These are phyloP conservation scores for Charaxes varanes DNA, from an alignment of 1,140 invertebrate species.

Conservation along the genomic window DNA sequence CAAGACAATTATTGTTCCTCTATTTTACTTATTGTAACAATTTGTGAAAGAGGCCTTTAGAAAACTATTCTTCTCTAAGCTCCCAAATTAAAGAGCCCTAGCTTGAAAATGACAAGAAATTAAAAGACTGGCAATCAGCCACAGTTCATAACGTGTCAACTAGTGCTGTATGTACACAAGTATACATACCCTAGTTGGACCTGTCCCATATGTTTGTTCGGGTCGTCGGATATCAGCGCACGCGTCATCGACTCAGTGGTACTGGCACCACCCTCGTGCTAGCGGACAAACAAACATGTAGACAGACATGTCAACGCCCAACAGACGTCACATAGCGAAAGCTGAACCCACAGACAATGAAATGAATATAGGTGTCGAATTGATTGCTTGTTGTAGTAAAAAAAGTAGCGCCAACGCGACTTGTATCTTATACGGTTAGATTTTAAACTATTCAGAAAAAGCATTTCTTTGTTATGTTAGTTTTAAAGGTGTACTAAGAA, in stretches of 20 bases:
- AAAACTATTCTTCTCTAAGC: too few species aligned
- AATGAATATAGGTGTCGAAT: constrained; percentile 44
- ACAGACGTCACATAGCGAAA: constrained; percentile 76
- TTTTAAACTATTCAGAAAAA: constrained; percentile 41
- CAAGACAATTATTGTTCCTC: too few species aligned
- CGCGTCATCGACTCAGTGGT: constrained; percentile 93
- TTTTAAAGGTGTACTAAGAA: constrained; percentile 38
- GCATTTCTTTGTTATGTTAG: constrained; percentile 57
- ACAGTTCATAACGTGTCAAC: constrained; percentile 32
- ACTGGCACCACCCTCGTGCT: constrained; percentile 93
- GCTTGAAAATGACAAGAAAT: neutral
- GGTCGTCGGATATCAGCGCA: constrained; percentile 92
- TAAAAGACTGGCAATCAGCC: constrained; percentile 17
- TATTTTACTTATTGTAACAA: too few species aligned
- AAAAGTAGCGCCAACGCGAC: constrained; percentile 64
- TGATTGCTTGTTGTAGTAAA: constrained; percentile 66
- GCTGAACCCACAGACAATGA: constrained; percentile 61
- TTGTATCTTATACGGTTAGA: constrained; percentile 22
- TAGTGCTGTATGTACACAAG: constrained; percentile 64
- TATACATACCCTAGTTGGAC: constrained; percentile 93
- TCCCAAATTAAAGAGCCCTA: too few species aligned
- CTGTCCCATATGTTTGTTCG: constrained; percentile 89
- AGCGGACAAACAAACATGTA: constrained; percentile 76
- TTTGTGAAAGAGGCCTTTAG: too few species aligned
- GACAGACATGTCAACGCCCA: constrained; percentile 69